Base-by-base conservation (phyloP, 2,888 invertebrate genomes). In the Scrobipalpa costella region DNA sequence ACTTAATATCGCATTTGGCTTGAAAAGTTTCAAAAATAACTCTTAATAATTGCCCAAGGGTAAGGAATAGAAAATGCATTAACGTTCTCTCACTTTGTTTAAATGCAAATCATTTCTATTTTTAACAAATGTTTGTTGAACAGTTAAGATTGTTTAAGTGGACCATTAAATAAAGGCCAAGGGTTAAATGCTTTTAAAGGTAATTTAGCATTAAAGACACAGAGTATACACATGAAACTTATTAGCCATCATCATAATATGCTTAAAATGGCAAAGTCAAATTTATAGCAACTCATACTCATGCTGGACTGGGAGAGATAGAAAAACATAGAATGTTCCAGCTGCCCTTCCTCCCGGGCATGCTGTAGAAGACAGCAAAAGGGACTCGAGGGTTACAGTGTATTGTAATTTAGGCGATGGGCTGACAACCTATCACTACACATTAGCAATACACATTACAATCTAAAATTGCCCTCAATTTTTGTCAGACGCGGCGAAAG, bases 1-100 rank as follows among this genome's bases (percentile, higher is more conserved):
- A 33, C 27, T 55, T 55, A 55, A 55, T 55, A 55, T 55, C 27
- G 44, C 44, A 44, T 44, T 44, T 44, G 27, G 55, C 34, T 19
- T 13, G 15, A n/a, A 33, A 27, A 13, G 55, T 55, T 34, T 27
- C 27, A 55, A 33, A n/a, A n/a, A 15, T 33, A 27, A 34, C 33
- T 5, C 13, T 1, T 5, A 55, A 55, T 55, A n/a, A 55, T 13
- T 7, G 11, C 33, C 13, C n/a, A 34, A 27, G 33, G 55, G 55
- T 33, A 50, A 19, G 40, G 21, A 17, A 47, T 15, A 47, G 47
- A 47, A 50, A 50, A 50, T 15, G 2, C 15, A 47, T 17, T n/a
- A 17, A n/a, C n/a, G n/a, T 47, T 47, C 3, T 15, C 7, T 7
- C 47, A 17, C 17, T 15, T 47, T 47, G 7, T 38, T 38, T 11